Evolutionary conservation across 2,797 vertebrate species (phyloP), one percentile per base, ranked within the genome.

Genomic region (Astyanax mexicanus): DNA sequence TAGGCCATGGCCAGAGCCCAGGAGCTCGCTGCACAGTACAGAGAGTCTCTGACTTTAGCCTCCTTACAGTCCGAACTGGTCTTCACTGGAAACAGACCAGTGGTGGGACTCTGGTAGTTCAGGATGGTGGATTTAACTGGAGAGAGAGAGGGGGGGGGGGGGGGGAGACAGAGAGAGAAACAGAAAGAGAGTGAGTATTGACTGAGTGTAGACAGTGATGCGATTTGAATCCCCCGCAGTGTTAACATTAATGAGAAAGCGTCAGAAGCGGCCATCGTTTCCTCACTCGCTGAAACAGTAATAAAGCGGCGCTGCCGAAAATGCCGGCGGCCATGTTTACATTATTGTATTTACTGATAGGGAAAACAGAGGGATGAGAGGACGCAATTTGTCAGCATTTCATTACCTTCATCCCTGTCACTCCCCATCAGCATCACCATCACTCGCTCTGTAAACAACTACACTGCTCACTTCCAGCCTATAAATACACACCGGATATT

Each of bases 1-100:
- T 99, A 98, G 0, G 98, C 97, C 44, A 98, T 70, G 3, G 95
- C 94, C 84, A 99, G 80, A 0, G 96, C 95, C 98, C 97, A 99
- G 69, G 94, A 88, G 2, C 94, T 93, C 0, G 98, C 96, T 69
- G 97, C 96, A 55, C 98, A 99, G 86, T 98, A 99, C 23, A 99
- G 92, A 45, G 94, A 98, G 83, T 99, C 97, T 0, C 97, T 94
- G 6, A 98, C 86, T 89, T 96, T 98, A 40, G 97, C 95, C 52
- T 92, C 95, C 69, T 87, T 93, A 81, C 95, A 93, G 25, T 88
- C 89, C 5, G 94, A 90, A 3, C 88, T 93, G 0, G 96, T 98
- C 85, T 95, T 96, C 29, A 94, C 89, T 0, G 97, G 97, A 70
- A 98, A 99, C 1, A 98, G 93, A 55, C 97, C 97, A 0, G 97